Evolutionary conservation across 1,140 invertebrate genomes (phyloP), one percentile per base, ranked within the genome.

Genomic region (Aphaenogaster floridana): DNA sequence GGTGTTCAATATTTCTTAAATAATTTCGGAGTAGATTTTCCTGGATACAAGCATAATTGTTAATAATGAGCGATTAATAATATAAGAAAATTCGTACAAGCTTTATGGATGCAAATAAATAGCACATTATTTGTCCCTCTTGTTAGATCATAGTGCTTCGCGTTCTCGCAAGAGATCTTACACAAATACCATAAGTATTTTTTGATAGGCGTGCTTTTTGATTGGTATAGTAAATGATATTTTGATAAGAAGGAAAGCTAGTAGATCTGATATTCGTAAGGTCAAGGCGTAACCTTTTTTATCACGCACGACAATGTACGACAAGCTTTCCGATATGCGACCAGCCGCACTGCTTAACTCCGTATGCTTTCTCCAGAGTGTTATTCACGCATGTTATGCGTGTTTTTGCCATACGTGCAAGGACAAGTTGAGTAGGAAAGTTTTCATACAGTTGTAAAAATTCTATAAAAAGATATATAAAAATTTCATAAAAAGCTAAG

Each of bases 251-350:
- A 28, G n/a, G 54, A 52, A 39, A 11, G 13, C 11, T 57, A n/a
- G 2, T 71, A 17, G 6, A 48, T 74, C 42, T 83, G 52, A 74
- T 61, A 72, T 39, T 80, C 11, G 5, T 34, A 61, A 83, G 80
- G 50, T 72, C 79, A 81, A 81, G 78, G 63, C 13, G 28, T 80
- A 79, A 79, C 45, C 45, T 50, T 15, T 78, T 50, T 80, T 80
- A 68, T 79, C 78, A 21, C 17, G 63, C 78, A 68, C 36, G 48
- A 63, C 8, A 17, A 69, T 57, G 15, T 81, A 36, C 13, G 15
- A 78, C 45, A 17, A 80, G 36, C 39, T 42, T 34, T 66, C 9
- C 57, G 48, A 48, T 57, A 68, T 8, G 17, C 63, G 63, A 69
- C 9, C 15, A 69, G 17, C n/a, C 2, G 1, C 34, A 42, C n/a